A percentile compares a stretch with the other conserved stretches of the same genome.
Conservation (phyloP, 1,140 invertebrate genomes). For the Epicauta chinensis region DNA sequence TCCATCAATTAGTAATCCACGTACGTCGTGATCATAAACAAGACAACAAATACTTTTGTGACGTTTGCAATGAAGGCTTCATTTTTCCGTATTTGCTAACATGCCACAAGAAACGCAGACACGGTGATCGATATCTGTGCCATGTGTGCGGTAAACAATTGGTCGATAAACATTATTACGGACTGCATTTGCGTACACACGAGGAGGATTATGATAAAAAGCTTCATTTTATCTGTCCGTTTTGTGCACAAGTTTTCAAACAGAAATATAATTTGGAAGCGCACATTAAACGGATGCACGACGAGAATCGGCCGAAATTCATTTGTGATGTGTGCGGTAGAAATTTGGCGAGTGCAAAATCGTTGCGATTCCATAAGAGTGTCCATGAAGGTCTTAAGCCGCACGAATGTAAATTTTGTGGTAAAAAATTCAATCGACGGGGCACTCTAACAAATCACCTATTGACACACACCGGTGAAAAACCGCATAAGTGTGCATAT, state of each 20-base stretch:
- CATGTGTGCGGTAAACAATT: too few relatives aligned
- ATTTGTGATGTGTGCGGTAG: conserved; percentile 48
- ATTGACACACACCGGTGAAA: too few relatives aligned
- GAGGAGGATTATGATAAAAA: neutral
- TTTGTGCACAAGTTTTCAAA: neutral
- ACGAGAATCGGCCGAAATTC: neutral
- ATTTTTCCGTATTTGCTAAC: too few relatives aligned
- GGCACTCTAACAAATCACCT: too few relatives aligned
- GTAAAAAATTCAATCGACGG: conserved; percentile 41
- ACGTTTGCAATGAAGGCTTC: too few relatives aligned
- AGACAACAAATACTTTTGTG: too few relatives aligned
- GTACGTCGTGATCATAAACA: too few relatives aligned
- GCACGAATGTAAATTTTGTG: conserved; percentile 51
- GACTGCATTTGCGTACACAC: neutral
- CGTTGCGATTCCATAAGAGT: conserved; percentile 53
- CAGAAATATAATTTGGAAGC: neutral
- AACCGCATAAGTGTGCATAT: too few relatives aligned
- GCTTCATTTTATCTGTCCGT: neutral
- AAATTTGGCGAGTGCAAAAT: conserved; percentile 52
- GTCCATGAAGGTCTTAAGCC: conserved; percentile 36
- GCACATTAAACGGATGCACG: neutral
- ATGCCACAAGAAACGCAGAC: too few relatives aligned
- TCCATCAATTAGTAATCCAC: too few relatives aligned
- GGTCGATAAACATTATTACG: neutral
- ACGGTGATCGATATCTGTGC: too few relatives aligned